These are phyloP conservation scores for Meliscaeva auricollis DNA, from an alignment of 2,888 invertebrate genomes.

Conservation along the genomic window DNA sequence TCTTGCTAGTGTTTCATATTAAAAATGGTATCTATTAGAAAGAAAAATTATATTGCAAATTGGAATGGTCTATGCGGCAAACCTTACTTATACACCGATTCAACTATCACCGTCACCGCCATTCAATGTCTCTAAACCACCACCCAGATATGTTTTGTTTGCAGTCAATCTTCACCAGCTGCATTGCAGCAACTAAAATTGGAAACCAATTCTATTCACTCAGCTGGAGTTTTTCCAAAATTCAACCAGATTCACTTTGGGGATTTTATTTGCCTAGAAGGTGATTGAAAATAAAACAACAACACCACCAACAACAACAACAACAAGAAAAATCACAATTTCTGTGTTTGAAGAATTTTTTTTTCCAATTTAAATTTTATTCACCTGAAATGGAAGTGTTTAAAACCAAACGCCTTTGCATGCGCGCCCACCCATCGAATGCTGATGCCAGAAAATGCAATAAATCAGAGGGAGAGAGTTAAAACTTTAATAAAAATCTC, in stretches of 20 bases:
- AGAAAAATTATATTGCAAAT: too few species aligned
- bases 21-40: too few species aligned
- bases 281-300: too few species aligned
- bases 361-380: slow-evolving; percentile 54
- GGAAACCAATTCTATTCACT: slow-evolving; percentile 63
- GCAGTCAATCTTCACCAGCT: slow-evolving; percentile 36
- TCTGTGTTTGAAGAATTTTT: slow-evolving; percentile 30
- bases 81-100: too few species aligned
- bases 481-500: slow-evolving; percentile 68
- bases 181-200: slow-evolving; percentile 42
- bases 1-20: too few species aligned
- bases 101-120: neutral
- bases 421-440: neutral
- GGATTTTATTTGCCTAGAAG: too few species aligned
- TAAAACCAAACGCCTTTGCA: neutral
- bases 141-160: slow-evolving; percentile 5
- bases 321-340: slow-evolving; percentile 31
- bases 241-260: neutral
- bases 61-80: too few species aligned
- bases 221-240: slow-evolving; percentile 51
- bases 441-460: slow-evolving; percentile 29
- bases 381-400: slow-evolving; percentile 49
- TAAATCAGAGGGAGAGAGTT: slow-evolving; percentile 52
- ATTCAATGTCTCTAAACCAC: neutral
- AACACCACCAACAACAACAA: slow-evolving; percentile 28